These are phyloP conservation scores for Agrochola lota DNA, from an alignment of 2,888 invertebrate genomes.

Conservation along the genomic window DNA sequence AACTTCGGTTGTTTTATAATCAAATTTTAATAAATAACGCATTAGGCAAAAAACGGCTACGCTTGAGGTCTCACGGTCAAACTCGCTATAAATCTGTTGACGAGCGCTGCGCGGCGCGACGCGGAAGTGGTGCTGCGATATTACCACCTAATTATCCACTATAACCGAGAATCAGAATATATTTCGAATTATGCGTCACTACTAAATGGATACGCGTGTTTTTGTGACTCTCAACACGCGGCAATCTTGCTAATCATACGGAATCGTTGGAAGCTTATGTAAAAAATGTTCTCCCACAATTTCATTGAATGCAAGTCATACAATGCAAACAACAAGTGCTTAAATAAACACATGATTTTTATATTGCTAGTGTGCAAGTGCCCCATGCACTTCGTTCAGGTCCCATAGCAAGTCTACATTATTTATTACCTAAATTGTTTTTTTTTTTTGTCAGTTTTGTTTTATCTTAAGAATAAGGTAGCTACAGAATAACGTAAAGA, in stretches of 20 bases:
- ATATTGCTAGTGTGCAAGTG: background rate
- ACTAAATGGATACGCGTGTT: conserved; percentile 66
- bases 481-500: background rate
- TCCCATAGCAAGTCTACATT: background rate
- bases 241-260: conserved; percentile 43
- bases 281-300: conserved; percentile 20
- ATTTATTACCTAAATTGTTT: background rate
- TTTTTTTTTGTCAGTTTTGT: background rate
- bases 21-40: conserved; percentile 89
- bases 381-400: background rate
- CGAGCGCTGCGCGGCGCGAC: conserved; percentile 74
- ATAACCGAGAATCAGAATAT: conserved; percentile 75
- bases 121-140: conserved; percentile 79
- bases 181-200: conserved; percentile 73
- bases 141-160: conserved; percentile 81
- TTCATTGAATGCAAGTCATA: conserved; percentile 12
- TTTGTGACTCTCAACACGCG: conserved; percentile 46
- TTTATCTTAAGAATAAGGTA: background rate
- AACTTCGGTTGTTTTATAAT: conserved; percentile 84
- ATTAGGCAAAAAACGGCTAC: conserved; percentile 88
- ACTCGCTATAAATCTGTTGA: conserved; percentile 88
- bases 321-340: conserved; percentile 1
- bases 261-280: conserved; percentile 2
- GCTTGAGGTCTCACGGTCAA: conserved; percentile 89
- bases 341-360: conserved; percentile 3